These are phyloP conservation scores for Pantherophis vulpinus DNA, from an alignment of 2,797 vertebrate species.

Conservation along the genomic window DNA sequence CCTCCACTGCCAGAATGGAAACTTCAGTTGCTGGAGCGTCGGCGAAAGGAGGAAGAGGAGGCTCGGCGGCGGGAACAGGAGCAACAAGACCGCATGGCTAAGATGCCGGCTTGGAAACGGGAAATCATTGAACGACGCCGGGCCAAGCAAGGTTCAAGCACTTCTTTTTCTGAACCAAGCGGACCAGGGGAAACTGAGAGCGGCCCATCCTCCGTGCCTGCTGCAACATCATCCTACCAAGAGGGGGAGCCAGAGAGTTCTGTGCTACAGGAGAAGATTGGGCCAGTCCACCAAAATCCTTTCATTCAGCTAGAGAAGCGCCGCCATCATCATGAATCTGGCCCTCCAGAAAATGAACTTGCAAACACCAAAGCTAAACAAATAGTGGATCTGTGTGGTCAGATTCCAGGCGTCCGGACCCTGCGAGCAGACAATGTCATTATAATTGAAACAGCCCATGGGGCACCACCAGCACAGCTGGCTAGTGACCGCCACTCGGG, in stretches of 20 bases:
- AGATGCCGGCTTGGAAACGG: conserved; percentile 89
- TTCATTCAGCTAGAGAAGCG: conserved; percentile 76
- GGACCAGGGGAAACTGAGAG: conserved; percentile 56
- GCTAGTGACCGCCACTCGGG: not conserved
- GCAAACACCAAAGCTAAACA: conserved; percentile 62
- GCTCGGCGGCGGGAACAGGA: conserved; percentile 78
- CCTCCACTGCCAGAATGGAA: conserved; percentile 84
- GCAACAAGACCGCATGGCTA: conserved; percentile 82
- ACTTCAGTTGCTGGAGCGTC: conserved; percentile 84
- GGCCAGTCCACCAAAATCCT: conserved; percentile 80
- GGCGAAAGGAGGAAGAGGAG: conserved; percentile 84
- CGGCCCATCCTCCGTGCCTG: conserved; percentile 30
- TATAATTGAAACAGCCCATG: conserved; percentile 75
- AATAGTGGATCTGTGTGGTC: conserved; percentile 18
- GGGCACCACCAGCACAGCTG: not conserved
- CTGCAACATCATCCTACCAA: conserved; percentile 6
- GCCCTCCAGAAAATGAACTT: conserved; percentile 64
- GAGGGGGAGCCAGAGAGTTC: conserved; percentile 41
- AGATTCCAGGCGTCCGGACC: conserved; percentile 66
- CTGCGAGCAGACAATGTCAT: conserved; percentile 79
- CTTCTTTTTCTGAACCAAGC: conserved; percentile 52
- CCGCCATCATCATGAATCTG: conserved; percentile 32
- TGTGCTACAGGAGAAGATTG: conserved; percentile 80
- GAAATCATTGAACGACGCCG: conserved; percentile 85
- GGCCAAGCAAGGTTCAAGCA: conserved; percentile 74